Conservation (phyloP, 2,113 vertebrate species). For the Macrotis lagotis region DNA sequence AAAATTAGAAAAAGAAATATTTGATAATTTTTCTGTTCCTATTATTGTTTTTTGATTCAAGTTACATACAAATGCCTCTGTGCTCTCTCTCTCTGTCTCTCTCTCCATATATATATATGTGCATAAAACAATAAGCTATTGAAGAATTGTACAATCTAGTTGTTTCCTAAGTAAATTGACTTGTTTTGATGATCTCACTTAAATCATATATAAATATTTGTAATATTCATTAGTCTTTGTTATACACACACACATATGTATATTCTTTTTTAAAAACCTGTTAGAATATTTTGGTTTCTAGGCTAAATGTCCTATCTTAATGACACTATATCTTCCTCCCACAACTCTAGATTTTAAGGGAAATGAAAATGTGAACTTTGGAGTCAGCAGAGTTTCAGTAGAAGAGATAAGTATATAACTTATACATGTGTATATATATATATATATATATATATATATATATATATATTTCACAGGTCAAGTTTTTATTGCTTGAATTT, state of each 20-base stretch:
- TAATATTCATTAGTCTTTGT: not conserved
- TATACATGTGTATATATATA: too few species aligned
- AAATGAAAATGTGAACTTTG: not conserved
- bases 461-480: not conserved
- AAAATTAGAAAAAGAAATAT: conserved; percentile 42
- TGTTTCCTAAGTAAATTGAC: not conserved
- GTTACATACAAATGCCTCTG: not conserved
- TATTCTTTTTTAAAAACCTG: not conserved
- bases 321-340: not conserved
- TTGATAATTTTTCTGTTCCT: conserved; percentile 54
- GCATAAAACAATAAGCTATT: not conserved
- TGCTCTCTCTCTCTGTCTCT: too few species aligned
- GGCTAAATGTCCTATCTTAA: not conserved
- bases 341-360: too few species aligned
- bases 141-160: not conserved
- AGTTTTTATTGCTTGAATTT: not conserved
- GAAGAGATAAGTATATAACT: not conserved
- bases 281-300: not conserved
- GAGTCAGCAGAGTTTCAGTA: not conserved
- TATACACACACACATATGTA: too few species aligned
- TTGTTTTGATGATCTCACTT: not conserved
- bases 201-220: not conserved
- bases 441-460: too few species aligned
- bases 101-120: not conserved
- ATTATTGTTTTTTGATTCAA: not conserved